Percentiles rank a stretch among this genome's conserved stretches.
Evolutionary conservation across 2,797 vertebrate genomes (phyloP).

Genomic region (Sardinella longiceps): DNA sequence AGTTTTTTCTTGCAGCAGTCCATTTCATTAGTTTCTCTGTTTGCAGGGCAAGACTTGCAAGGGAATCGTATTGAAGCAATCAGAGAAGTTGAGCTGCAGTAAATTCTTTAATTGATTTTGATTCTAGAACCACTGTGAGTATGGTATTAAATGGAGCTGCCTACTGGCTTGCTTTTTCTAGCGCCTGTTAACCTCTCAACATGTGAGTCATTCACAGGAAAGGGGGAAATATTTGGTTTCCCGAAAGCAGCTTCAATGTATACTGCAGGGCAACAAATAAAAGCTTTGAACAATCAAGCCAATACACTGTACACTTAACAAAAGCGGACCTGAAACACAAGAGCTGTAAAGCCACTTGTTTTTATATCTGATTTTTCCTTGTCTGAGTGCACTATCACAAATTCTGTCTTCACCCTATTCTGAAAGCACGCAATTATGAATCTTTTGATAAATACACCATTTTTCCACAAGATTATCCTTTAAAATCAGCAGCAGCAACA

Average conservation of each 20-base stretch:
- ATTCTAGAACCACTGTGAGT: slow-evolving; percentile 3
- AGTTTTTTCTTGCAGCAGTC: slow-evolving; percentile 13
- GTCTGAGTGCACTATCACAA: background rate
- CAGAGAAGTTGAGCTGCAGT: slow-evolving; percentile 50
- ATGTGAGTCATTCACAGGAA: background rate
- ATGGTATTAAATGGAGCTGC: slow-evolving; percentile 13
- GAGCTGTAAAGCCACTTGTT: too few relatives aligned
- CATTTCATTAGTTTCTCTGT: slow-evolving; percentile 49
- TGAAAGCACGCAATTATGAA: background rate
- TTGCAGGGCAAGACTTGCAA: slow-evolving; percentile 29
- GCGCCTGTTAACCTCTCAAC: background rate
- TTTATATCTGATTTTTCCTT: background rate
- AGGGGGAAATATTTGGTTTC: background rate
- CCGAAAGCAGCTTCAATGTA: background rate
- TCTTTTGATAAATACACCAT: background rate
- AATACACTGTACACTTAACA: too few relatives aligned
- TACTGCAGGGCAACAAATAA: background rate
- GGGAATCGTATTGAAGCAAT: slow-evolving; percentile 14
- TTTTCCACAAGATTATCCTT: background rate
- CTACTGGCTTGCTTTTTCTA: background rate
- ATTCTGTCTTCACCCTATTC: background rate
- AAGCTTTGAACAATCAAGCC: background rate
- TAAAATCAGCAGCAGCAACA: background rate
- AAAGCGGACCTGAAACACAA: too few relatives aligned
- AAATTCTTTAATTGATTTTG: slow-evolving; percentile 55